These are phyloP conservation scores for Leucophenga montana DNA, from an alignment of 2,888 invertebrate species.

Conservation along the genomic window DNA sequence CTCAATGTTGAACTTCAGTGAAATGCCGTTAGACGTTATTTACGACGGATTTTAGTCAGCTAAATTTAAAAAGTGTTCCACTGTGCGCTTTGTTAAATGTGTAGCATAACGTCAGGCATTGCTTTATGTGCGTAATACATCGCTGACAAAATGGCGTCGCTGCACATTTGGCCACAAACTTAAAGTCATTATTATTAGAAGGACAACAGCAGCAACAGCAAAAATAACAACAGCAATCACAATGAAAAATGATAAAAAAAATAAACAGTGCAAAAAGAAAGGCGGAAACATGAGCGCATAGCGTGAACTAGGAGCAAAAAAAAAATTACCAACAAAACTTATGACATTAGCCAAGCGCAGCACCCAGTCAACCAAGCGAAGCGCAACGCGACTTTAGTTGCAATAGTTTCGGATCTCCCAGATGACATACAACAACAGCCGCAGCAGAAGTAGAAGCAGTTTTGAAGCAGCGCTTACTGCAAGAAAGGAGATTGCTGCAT, in stretches of 20 bases:
- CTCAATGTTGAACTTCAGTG: too few relatives aligned
- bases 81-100: not conserved
- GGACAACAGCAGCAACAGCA: constrained; percentile 4
- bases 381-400: too few relatives aligned
- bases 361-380: not conserved
- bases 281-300: constrained; percentile 17
- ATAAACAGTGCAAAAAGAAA: constrained; percentile 51
- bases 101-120: not conserved
- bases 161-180: constrained; percentile 27
- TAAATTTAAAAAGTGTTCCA: too few relatives aligned
- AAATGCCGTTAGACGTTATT: too few relatives aligned
- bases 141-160: constrained; percentile 31
- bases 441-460: constrained; percentile 47
- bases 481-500: not conserved
- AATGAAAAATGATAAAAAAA: constrained; percentile 46
- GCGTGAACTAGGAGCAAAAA: constrained; percentile 11
- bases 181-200: constrained; percentile 19
- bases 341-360: constrained; percentile 6
- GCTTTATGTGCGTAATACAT: not conserved
- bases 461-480: constrained; percentile 9
- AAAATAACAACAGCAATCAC: constrained; percentile 11
- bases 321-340: constrained; percentile 1
- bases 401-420: too few relatives aligned
- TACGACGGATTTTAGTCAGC: too few relatives aligned
- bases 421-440: too few relatives aligned